Evolutionary conservation across 2,797 vertebrate species (phyloP).

Genomic region (Rhadinocentrus ornatus): DNA sequence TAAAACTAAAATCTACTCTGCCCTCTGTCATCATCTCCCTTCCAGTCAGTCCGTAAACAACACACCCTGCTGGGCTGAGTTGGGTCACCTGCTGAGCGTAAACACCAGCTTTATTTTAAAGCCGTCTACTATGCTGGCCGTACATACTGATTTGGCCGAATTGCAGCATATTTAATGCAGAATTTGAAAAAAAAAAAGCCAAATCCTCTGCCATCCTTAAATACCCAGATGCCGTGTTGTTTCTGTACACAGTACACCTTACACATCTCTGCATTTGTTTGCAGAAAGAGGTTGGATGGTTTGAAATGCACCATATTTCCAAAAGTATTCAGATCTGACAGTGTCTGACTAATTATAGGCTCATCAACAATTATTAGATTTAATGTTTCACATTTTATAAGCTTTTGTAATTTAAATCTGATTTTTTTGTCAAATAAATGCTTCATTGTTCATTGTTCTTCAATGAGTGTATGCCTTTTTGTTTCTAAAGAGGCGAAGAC

Average conservation of each 20-base stretch:
- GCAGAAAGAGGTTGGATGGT: not conserved
- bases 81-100: constrained; percentile 22
- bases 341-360: constrained; percentile 57
- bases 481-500: constrained; percentile 86
- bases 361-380: constrained; percentile 25
- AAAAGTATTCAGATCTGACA: too few species aligned
- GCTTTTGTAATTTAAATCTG: not conserved
- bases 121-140: not conserved
- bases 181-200: not conserved
- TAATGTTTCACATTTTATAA: constrained; percentile 16
- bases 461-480: not conserved
- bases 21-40: constrained; percentile 10
- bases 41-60: constrained; percentile 25
- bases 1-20: constrained; percentile 1
- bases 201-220: not conserved
- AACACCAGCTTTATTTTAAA: constrained; percentile 10
- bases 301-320: too few species aligned
- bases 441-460: not conserved
- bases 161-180: not conserved
- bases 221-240: not conserved
- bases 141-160: constrained; percentile 4
- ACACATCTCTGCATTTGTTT: not conserved
- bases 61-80: constrained; percentile 56
- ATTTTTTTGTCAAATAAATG: not conserved
- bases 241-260: too few species aligned